These are phyloP conservation scores for Aleiodes sp. DNA, from an alignment of 1,140 invertebrate species.

Conservation along the genomic window DNA sequence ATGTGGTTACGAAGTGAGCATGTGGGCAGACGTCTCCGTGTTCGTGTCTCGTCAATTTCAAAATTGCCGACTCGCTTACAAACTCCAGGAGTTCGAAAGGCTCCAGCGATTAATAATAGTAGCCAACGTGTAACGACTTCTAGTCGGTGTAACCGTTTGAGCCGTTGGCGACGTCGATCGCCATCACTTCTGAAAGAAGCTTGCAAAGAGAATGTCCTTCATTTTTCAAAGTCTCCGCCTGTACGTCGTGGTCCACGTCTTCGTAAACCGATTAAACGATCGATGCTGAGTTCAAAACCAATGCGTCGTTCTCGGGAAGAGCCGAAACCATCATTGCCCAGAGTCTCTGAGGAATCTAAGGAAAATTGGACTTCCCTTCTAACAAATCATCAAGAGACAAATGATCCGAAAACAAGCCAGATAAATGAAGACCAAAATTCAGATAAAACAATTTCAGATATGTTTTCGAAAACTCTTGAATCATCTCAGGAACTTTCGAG, in stretches of 20 bases:
- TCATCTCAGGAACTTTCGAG: constrained; percentile 54
- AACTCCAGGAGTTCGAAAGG: constrained; percentile 53
- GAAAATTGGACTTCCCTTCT: constrained; percentile 59
- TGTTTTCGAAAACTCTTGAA: constrained; percentile 34
- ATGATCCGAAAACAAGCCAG: not conserved
- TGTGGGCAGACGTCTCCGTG: constrained; percentile 60
- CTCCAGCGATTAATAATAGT: constrained; percentile 55
- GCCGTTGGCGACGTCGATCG: constrained; percentile 59
- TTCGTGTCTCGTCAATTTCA: constrained; percentile 49
- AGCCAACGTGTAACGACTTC: constrained; percentile 54
- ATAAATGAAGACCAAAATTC: not conserved
- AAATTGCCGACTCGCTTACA: constrained; percentile 55
- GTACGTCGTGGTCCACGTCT: constrained; percentile 56
- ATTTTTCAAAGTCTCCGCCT: constrained; percentile 60
- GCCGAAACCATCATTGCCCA: constrained; percentile 42
- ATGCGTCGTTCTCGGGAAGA: constrained; percentile 56
- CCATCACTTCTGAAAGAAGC: constrained; percentile 63
- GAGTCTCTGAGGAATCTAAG: constrained; percentile 61
- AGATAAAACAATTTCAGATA: constrained; percentile 28
- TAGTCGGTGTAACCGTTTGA: constrained; percentile 57
- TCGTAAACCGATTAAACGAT: constrained; percentile 62
- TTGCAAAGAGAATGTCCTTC: constrained; percentile 65
- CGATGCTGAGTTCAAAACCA: constrained; percentile 63
- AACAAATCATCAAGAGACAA: not conserved
- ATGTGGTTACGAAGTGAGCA: constrained; percentile 64